phyloP scores from a whole-genome alignment of 2,113 vertebrate species.

The Atlantisia rogersi region DNA sequence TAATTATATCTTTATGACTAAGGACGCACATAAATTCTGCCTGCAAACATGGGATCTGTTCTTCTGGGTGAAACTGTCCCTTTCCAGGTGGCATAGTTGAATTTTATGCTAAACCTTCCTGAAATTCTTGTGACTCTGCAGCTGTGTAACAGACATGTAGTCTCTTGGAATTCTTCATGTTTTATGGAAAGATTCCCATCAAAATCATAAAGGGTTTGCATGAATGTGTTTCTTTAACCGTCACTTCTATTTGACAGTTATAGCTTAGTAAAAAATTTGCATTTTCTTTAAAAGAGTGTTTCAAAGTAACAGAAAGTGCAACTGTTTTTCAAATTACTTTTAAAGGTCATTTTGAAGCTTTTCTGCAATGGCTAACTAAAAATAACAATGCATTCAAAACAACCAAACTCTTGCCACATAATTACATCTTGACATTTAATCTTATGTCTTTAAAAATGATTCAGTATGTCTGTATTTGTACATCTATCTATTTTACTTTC shows the following conservation, averaged over 20 bases:
- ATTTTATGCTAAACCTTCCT: background rate
- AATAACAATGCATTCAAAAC: constrained; percentile 55
- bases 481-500: constrained; percentile 27
- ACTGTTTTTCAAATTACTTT: constrained; percentile 55
- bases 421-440: constrained; percentile 72
- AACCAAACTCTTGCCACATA: constrained; percentile 31
- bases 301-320: constrained; percentile 41
- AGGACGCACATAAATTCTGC: background rate
- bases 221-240: background rate
- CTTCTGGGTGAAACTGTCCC: background rate
- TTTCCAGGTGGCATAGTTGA: constrained; percentile 10
- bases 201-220: background rate
- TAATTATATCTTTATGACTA: constrained; percentile 4
- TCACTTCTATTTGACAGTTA: background rate
- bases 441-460: constrained; percentile 52
- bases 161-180: background rate
- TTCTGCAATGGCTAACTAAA: constrained; percentile 62
- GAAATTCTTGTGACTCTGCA: background rate
- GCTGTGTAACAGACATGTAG: background rate
- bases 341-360: constrained; percentile 69
- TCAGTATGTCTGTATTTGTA: background rate
- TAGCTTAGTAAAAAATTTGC: background rate
- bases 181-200: background rate
- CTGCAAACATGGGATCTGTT: background rate
- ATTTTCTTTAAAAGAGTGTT: constrained; percentile 42